phyloP scores from a whole-genome alignment of 1,140 invertebrate species.

The Drosophila truncata region DNA sequence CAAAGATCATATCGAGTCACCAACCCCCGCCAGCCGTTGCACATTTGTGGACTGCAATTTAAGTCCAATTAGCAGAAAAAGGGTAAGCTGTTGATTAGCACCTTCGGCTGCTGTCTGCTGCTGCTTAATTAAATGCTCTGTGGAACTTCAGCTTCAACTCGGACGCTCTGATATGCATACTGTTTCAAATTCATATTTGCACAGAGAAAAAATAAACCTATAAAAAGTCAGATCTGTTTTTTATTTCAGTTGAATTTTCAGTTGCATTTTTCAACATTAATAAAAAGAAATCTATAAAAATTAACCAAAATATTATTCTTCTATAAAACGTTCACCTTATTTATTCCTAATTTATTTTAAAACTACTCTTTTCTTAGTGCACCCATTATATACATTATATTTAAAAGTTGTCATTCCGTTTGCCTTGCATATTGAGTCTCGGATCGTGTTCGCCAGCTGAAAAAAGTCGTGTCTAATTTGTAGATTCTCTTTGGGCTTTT shows the following conservation, averaged over 20 bases:
- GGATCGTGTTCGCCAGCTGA: conserved; percentile 71
- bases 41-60: conserved; percentile 51
- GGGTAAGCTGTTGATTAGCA: conserved; percentile 71
- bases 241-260: no score
- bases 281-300: neutral
- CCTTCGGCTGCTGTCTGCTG: conserved; percentile 16
- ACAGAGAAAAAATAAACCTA: neutral
- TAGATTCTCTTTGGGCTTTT: conserved; percentile 47
- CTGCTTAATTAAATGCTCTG: conserved; percentile 26
- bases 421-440: conserved; percentile 52
- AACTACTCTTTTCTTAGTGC: neutral
- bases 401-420: conserved; percentile 49
- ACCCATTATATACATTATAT: conserved; percentile 36
- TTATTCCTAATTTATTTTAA: neutral
- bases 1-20: conserved; percentile 14
- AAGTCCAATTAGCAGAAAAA: conserved; percentile 71
- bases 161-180: conserved; percentile 38
- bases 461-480: conserved; percentile 79
- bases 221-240: neutral
- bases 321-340: neutral
- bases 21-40: neutral
- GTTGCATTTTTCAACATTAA: neutral
- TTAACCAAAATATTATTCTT: neutral
- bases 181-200: conserved; percentile 15
- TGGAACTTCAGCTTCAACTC: conserved; percentile 36